These are phyloP conservation scores for Phorcus lineatus DNA, from an alignment of 2,888 invertebrate species.

Conservation along the genomic window DNA sequence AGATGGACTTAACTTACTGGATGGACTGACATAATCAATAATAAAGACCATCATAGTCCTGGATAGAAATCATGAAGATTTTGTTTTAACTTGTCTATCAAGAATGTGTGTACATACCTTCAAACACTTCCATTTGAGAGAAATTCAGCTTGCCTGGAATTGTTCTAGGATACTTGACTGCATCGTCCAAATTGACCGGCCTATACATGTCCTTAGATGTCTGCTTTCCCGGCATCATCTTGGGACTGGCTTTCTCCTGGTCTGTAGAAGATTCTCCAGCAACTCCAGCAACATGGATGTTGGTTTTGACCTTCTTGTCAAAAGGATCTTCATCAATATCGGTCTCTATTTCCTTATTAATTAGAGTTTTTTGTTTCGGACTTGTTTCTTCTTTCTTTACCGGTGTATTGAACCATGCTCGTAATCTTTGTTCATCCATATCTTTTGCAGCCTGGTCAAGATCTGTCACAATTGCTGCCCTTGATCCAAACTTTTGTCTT, in stretches of 20 bases:
- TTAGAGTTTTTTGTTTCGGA: not conserved
- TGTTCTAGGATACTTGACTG: constrained; percentile 83
- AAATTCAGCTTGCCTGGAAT: constrained; percentile 91
- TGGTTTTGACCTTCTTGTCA: constrained; percentile 29
- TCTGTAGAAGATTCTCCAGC: constrained; percentile 33
- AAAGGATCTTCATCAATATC: constrained; percentile 52
- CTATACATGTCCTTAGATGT: constrained; percentile 35
- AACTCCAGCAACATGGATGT: constrained; percentile 17
- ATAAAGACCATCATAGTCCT: too few relatives aligned
- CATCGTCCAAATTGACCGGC: constrained; percentile 81
- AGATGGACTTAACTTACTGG: too few relatives aligned
- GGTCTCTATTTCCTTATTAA: constrained; percentile 48
- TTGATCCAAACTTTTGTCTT: not conserved
- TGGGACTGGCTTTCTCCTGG: constrained; percentile 19
- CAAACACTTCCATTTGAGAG: constrained; percentile 91
- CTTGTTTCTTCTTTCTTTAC: not conserved
- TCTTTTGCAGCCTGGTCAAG: constrained; percentile 60
- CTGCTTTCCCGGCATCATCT: not conserved
- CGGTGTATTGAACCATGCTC: constrained; percentile 42
- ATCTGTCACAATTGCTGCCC: constrained; percentile 57
- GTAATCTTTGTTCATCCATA: constrained; percentile 51
- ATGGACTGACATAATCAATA: too few relatives aligned
- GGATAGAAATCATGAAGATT: too few relatives aligned
- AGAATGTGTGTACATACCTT: constrained; percentile 81
- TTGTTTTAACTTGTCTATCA: too few relatives aligned